A percentile compares a stretch with the other conserved stretches of the same genome.
Conservation (phyloP, 2,888 invertebrate species). For the Seira ritae region DNA sequence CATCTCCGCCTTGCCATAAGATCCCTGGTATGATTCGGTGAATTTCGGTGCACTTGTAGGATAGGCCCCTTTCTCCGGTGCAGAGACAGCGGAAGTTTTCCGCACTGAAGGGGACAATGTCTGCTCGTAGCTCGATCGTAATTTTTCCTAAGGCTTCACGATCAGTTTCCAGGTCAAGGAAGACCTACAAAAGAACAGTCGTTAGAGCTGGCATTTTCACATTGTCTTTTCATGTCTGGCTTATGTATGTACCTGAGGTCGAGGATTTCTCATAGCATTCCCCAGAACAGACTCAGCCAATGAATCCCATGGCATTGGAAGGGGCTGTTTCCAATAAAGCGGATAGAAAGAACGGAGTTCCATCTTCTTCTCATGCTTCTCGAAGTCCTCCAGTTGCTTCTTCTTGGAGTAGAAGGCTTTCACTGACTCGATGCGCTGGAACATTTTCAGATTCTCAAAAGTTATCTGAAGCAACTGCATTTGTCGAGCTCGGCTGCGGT, state of each 20-base stretch:
- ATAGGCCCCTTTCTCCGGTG: slow-evolving; percentile 70
- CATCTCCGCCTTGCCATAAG: slow-evolving; percentile 71
- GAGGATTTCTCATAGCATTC: slow-evolving; percentile 61
- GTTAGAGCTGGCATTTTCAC: not conserved
- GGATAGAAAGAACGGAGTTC: slow-evolving; percentile 67
- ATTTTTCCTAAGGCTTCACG: slow-evolving; percentile 56
- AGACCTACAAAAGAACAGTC: slow-evolving; percentile 36
- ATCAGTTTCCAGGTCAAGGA: slow-evolving; percentile 65
- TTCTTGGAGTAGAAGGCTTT: slow-evolving; percentile 62
- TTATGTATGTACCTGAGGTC: slow-evolving; percentile 37
- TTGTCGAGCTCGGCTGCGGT: slow-evolving; percentile 61
- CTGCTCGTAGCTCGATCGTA: slow-evolving; percentile 68
- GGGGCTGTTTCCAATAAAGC: slow-evolving; percentile 63
- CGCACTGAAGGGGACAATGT: slow-evolving; percentile 68
- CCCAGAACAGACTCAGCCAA: slow-evolving; percentile 44
- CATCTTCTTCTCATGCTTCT: slow-evolving; percentile 59
- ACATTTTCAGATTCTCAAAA: slow-evolving; percentile 70
- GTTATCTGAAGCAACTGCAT: slow-evolving; percentile 67
- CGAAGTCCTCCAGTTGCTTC: slow-evolving; percentile 66
- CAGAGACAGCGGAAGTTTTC: slow-evolving; percentile 71
- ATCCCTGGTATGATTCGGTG: slow-evolving; percentile 67
- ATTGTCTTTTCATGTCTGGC: not conserved
- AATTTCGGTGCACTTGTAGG: slow-evolving; percentile 71
- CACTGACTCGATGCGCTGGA: slow-evolving; percentile 66
- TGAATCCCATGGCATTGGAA: slow-evolving; percentile 52